Evolutionary conservation across 1,140 invertebrate species (phyloP), one percentile per base, ranked within the genome.

Genomic region (Elysia chlorotica): DNA sequence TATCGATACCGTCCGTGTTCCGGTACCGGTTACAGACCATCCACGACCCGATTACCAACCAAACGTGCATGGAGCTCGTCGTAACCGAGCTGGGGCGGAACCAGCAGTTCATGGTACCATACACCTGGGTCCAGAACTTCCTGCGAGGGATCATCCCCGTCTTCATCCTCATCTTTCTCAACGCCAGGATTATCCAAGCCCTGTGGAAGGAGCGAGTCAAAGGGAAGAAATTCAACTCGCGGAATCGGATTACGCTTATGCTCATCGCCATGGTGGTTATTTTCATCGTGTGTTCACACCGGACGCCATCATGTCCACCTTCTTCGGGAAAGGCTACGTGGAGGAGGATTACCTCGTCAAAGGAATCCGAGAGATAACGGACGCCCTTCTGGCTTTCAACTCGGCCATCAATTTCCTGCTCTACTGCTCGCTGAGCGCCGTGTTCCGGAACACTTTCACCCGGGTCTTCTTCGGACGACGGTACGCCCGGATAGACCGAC

Each of bases 221-320:
- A 53, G 81, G 83, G 0, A 83, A 84, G 62, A 83, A 79, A 61
- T 65, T 85, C 37, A 81, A 77, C 0, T 80, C 81, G 0, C 53
- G 82, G 28, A 85, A 85, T 67, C 79, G 92, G 36, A 93, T 94
- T 68, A 94, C 93, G 0, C 87, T 93, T 5, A 93, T 93, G 77
- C 86, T 94, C n/a, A 93, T 94, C 61, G 90, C 91, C 5, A 92
- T 94, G 10, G 92, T 94, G 1, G 87, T 94, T 5, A 87, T 93
- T 62, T 94, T 94, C 82, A 87, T 94, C 28, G 84, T 93, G 2
- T 94, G 93, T 79, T 94, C 81, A 89, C 92, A 36, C 93, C 93
- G 0, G 91, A 92, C 74, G 92, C 93, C 1, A 82, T 89, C n/a
- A 89, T 91, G 76, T 88, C 92, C 17, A 89, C 83, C 71, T 79